Conservation (phyloP, 2,888 invertebrate genomes). For the Drosophila dives region DNA sequence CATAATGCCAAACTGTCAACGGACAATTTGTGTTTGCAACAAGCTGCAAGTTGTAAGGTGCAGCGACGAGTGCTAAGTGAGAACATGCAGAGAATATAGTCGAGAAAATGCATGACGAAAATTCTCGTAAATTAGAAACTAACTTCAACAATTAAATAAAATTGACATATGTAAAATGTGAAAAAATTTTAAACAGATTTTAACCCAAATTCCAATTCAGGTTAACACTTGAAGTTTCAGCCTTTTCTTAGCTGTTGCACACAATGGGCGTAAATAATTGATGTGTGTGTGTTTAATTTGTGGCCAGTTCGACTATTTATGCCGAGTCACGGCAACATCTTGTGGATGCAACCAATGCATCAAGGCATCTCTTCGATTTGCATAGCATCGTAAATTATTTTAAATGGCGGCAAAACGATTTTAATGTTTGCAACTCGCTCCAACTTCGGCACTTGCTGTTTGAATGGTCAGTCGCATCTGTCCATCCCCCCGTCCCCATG, state of each 20-base stretch:
- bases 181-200: background rate
- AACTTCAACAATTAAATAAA: background rate
- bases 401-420: constrained; percentile 58
- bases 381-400: constrained; percentile 70
- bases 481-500: background rate
- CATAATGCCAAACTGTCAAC: background rate
- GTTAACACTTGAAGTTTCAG: background rate
- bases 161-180: background rate
- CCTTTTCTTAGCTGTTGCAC: constrained; percentile 17
- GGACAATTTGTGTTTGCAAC: background rate
- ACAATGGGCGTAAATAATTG: constrained; percentile 61
- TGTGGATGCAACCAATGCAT: constrained; percentile 36
- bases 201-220: constrained; percentile 15
- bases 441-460: constrained; percentile 24
- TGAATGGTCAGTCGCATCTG: constrained; percentile 2
- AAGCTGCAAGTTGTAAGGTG: background rate
- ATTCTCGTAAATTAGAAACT: background rate
- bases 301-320: constrained; percentile 36
- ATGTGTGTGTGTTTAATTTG: constrained; percentile 38
- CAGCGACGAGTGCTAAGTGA: too few relatives aligned
- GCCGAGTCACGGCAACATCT: constrained; percentile 50
- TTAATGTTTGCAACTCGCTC: constrained; percentile 39
- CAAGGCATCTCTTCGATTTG: constrained; percentile 40
- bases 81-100: background rate
- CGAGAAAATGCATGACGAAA: background rate